Percentiles rank a stretch among this genome's conserved stretches.
phyloP scores from a whole-genome alignment of 2,888 invertebrate genomes.

The Leuctra nigra region DNA sequence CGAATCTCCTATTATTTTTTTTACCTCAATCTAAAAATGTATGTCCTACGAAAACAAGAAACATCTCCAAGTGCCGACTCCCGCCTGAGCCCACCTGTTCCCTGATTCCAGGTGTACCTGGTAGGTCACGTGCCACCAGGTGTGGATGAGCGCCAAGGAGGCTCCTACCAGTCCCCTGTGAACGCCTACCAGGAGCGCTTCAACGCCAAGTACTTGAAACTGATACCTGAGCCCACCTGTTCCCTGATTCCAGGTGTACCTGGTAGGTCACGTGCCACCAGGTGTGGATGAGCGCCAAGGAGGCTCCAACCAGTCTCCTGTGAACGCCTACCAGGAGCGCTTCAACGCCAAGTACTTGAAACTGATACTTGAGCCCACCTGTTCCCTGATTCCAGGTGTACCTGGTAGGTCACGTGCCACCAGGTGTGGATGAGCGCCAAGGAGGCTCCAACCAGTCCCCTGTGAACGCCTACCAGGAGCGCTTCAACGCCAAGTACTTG shows the following conservation, averaged over 20 bases:
- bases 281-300: conserved; percentile 77
- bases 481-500: conserved; percentile 71
- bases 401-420: conserved; percentile 84
- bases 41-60: no score
- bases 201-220: conserved; percentile 66
- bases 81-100: no score
- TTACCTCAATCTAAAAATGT: no score
- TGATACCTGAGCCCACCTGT: no score
- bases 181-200: conserved; percentile 62
- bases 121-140: conserved; percentile 89
- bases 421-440: conserved; percentile 77
- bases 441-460: conserved; percentile 47
- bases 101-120: conserved; percentile 84
- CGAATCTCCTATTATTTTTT: no score
- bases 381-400: no score
- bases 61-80: no score
- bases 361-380: no score
- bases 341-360: conserved; percentile 72
- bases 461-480: conserved; percentile 57
- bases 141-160: conserved; percentile 70
- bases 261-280: conserved; percentile 86
- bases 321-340: conserved; percentile 56
- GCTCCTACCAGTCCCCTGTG: conserved; percentile 44
- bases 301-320: conserved; percentile 46
- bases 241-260: conserved; percentile 84